These are phyloP conservation scores for Noctilio leporinus DNA, from an alignment of 2,113 vertebrate species.

Conservation along the genomic window DNA sequence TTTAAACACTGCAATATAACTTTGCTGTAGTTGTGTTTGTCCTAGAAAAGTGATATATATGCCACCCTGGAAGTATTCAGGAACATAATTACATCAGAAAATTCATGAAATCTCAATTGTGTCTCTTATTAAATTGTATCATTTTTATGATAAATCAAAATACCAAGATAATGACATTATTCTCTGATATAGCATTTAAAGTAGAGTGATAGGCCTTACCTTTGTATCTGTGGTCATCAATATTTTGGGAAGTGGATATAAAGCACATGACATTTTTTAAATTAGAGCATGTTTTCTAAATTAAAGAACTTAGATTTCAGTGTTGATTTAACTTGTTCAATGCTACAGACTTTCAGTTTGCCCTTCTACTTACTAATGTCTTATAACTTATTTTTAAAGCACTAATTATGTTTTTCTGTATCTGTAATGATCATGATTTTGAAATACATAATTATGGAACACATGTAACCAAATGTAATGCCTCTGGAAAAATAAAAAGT, in stretches of 20 bases:
- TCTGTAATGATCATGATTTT: slow-evolving; percentile 11
- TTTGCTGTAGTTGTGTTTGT: not conserved
- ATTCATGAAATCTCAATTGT: not conserved
- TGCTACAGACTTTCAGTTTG: not conserved
- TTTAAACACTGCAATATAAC: not conserved
- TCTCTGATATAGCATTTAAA: not conserved
- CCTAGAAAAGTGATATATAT: not conserved
- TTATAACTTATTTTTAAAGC: not conserved
- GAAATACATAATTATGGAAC: slow-evolving; percentile 27
- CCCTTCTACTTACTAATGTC: not conserved
- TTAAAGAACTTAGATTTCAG: not conserved
- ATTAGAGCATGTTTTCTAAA: not conserved
- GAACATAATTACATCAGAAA: not conserved
- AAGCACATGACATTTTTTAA: not conserved
- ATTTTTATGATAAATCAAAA: not conserved
- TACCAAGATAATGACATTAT: not conserved
- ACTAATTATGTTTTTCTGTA: not conserved
- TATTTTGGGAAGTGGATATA: slow-evolving; percentile 13
- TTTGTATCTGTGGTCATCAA: not conserved
- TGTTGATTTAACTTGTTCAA: not conserved
- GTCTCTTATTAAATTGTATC: not conserved
- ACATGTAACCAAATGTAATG: not conserved
- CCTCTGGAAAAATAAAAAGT: not conserved
- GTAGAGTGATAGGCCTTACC: not conserved
- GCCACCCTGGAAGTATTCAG: not conserved